Conservation (phyloP, 2,113 vertebrate genomes). For the Thunnus maccoyii region DNA sequence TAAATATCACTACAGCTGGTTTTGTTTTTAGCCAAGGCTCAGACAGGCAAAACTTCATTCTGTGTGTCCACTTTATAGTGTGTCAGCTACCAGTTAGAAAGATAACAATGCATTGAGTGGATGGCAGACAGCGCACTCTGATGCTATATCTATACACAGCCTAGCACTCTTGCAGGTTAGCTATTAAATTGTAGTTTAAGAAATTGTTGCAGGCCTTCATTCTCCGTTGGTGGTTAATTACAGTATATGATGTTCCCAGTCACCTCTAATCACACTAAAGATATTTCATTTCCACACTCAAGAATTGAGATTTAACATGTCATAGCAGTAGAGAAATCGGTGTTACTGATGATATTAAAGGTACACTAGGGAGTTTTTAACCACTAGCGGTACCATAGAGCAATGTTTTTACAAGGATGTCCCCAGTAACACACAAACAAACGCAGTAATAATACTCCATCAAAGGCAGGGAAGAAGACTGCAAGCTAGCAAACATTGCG, state of each 20-base stretch:
- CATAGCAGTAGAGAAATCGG: no score
- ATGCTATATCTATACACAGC: background rate
- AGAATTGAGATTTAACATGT: no score
- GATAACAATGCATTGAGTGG: conserved; percentile 26
- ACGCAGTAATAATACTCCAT: no score
- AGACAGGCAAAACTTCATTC: background rate
- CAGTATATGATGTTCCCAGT: background rate
- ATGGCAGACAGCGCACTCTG: conserved; percentile 11
- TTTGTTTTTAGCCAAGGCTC: background rate
- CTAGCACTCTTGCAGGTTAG: background rate
- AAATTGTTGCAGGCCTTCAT: background rate
- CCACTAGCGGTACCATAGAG: no score
- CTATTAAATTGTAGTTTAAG: background rate
- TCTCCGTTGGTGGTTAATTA: background rate
- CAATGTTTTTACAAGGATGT: no score
- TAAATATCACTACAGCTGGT: background rate
- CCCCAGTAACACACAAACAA: no score
- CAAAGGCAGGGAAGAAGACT: background rate
- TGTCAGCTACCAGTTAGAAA: conserved; percentile 25
- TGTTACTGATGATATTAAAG: no score
- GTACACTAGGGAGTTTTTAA: no score
- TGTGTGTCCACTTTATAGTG: background rate
- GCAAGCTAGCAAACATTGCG: background rate
- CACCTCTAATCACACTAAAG: background rate
- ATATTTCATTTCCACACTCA: no score